These are phyloP conservation scores for Periophthalmus magnuspinnatus DNA, from an alignment of 2,797 vertebrate genomes.

Conservation along the genomic window DNA sequence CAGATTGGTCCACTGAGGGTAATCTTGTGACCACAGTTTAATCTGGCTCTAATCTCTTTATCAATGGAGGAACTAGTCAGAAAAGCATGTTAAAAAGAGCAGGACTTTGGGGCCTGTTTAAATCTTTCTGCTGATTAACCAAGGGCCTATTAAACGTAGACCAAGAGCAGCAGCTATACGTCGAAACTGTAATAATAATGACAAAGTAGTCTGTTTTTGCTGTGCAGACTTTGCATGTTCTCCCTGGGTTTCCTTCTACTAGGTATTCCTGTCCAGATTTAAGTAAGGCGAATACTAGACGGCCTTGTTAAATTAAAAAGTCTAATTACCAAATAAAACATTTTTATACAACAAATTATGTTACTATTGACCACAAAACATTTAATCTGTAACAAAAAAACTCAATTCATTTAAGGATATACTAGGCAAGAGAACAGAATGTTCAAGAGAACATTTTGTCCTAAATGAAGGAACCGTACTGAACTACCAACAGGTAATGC, in stretches of 20 bases:
- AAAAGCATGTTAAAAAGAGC: conserved; percentile 60
- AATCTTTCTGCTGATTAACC: conserved; percentile 37
- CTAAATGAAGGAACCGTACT: neutral
- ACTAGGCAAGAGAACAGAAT: no score
- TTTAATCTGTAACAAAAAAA: neutral
- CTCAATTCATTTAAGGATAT: neutral
- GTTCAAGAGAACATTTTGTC: neutral
- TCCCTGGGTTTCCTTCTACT: neutral
- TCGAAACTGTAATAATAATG: neutral
- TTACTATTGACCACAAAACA: neutral
- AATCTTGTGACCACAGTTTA: conserved; percentile 55
- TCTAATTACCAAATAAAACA: no score
- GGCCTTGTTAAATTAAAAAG: no score
- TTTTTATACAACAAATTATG: neutral
- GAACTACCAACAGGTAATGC: neutral
- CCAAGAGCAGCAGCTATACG: neutral
- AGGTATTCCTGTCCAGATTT: neutral
- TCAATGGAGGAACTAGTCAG: conserved; percentile 23
- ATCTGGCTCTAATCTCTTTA: conserved; percentile 67
- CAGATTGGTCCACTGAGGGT: conserved; percentile 48
- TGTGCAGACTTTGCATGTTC: neutral
- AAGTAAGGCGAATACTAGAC: neutral
- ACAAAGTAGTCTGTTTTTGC: neutral
- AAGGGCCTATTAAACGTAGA: neutral
- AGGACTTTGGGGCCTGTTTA: conserved; percentile 11